Evolutionary conservation across 2,797 vertebrate species (phyloP), one percentile per base, ranked within the genome.

Genomic region (Dallia pectoralis): DNA sequence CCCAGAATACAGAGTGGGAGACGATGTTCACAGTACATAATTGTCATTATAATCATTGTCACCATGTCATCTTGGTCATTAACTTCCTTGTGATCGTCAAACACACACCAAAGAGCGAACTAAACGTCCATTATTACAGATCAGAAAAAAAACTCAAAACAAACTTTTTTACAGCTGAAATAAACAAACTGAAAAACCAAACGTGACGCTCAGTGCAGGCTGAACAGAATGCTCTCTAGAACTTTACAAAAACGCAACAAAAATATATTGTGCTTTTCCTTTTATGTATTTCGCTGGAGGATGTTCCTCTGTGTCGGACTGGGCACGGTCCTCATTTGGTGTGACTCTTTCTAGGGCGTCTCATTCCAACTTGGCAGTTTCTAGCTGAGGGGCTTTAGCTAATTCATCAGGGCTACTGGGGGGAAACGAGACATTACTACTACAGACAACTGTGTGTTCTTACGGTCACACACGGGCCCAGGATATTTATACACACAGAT

Each of bases 181-280:
- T 18, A 56, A 71, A 48, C 30, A 78, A 56, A 66, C 48, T 29
- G 44, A 67, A 75, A 40, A 62, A 70, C 18, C 63, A 71, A 72
- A 87, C 87, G 70, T 85, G 80, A 81, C 73, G 69, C 85, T 86
- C 89, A 87, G 84, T 82, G 88, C 81, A 56, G 88, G 86, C 86
- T 90, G 87, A 64, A 69, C 29, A 87, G 84, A 89, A 74, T 74
- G 56, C 78, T 78, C 70, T 84, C 84, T 84, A 92, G 79, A 88
- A 88, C 83, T 85, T 86, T 66, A 64, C 19, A 65, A 84, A 85
- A 82, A 82, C 79, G 85, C 82, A 84, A 87, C n/a, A 40, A 40
- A 40, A 44, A 44, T 11, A 44, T 2, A 84, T 92, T 92, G 91
- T 93, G 90, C 89, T 92, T 88, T 80, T 88, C 80, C 84, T 81